Percentiles rank a stretch among this genome's conserved stretches.
phyloP scores from a whole-genome alignment of 2,113 vertebrate genomes.

The Thalassarche chlororhynchos region DNA sequence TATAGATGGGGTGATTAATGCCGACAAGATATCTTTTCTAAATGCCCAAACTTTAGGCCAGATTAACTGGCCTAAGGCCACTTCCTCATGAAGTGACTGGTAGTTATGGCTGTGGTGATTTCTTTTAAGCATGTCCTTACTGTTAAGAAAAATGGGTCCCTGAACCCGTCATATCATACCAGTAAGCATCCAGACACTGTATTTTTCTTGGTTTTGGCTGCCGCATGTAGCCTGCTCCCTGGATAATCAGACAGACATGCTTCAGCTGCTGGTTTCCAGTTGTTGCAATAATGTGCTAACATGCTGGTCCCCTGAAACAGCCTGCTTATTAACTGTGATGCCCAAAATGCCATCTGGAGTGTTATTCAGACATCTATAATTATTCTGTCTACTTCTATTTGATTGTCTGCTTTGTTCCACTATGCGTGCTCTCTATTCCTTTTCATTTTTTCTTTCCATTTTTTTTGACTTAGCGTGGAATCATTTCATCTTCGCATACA shows the following conservation, averaged over 20 bases:
- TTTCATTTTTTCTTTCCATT: neutral
- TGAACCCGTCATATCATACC: neutral
- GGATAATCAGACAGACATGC: neutral
- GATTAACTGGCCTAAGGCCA: neutral
- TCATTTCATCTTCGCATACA: neutral
- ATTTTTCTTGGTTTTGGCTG: neutral
- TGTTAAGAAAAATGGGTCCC: neutral
- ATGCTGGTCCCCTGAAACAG: constrained; percentile 20
- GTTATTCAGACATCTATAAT: constrained; percentile 23
- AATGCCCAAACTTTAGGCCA: neutral
- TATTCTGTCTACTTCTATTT: constrained; percentile 15
- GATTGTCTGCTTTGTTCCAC: constrained; percentile 11
- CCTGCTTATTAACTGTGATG: constrained; percentile 25
- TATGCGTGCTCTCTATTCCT: neutral
- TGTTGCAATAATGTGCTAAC: constrained; percentile 31
- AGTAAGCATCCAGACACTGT: neutral
- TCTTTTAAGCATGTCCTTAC: neutral
- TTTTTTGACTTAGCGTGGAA: neutral
- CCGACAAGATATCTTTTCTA: neutral
- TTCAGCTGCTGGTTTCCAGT: constrained; percentile 30
- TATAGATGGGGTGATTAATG: neutral
- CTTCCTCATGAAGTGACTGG: neutral
- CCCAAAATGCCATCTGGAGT: constrained; percentile 41
- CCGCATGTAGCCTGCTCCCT: neutral
- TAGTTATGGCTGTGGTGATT: neutral